Percentiles rank a stretch among this genome's conserved stretches.
phyloP scores from a whole-genome alignment of 2,888 invertebrate species.

The Endotricha flammealis region DNA sequence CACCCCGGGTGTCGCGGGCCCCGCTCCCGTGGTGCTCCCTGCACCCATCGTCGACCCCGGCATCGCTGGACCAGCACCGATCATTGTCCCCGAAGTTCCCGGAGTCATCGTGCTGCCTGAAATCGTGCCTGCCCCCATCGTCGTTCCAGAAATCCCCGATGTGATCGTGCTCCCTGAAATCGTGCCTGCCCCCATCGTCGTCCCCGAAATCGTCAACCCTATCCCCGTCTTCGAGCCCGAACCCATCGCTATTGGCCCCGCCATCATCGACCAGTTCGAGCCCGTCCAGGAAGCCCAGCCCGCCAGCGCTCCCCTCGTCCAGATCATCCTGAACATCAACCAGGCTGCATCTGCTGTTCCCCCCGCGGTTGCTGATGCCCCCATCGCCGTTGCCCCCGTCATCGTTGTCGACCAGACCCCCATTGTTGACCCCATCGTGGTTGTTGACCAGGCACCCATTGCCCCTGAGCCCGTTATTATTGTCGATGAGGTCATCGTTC shows the following conservation, averaged over 20 bases:
- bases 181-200: constrained; percentile 12
- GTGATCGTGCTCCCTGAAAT: constrained; percentile 3
- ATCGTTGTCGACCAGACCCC: too few species aligned
- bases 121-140: constrained; percentile 1
- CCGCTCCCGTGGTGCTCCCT: constrained; percentile 26
- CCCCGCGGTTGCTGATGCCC: constrained; percentile 10
- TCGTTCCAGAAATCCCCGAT: neutral
- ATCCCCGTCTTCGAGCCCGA: constrained; percentile 28
- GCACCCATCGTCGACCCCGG: constrained; percentile 24
- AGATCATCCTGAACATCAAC: constrained; percentile 39
- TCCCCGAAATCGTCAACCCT: constrained; percentile 10
- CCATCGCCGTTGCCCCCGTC: constrained; percentile 16
- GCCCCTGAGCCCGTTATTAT: constrained; percentile 14
- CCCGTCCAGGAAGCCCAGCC: neutral
- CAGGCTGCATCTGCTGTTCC: constrained; percentile 20
- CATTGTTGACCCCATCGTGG: constrained; percentile 13
- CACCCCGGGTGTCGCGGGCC: constrained; percentile 22
- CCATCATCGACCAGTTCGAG: constrained; percentile 15
- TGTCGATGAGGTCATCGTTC: constrained; percentile 1
- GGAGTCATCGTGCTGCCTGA: constrained; percentile 6
- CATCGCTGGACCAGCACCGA: constrained; percentile 10
- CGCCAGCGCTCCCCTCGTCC: constrained; percentile 28
- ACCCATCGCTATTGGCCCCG: constrained; percentile 22
- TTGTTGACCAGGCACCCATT: constrained; percentile 3
- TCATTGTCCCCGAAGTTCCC: constrained; percentile 2